Base-by-base conservation (phyloP, 1,140 invertebrate genomes). In the Halesus radiatus region DNA sequence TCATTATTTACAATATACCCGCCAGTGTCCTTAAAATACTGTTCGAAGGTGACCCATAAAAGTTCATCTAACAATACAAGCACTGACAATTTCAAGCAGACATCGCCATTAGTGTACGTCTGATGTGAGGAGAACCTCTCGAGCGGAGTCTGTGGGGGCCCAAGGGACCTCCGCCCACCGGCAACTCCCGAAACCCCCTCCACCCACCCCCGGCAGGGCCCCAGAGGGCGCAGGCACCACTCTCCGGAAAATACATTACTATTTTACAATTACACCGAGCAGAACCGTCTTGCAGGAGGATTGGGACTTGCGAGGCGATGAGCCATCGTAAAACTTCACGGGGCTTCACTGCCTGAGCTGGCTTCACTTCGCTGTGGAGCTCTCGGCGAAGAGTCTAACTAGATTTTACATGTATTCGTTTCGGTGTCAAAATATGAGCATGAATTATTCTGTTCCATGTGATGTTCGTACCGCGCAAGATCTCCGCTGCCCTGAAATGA, bases 181-280 rank as follows among this genome's bases (percentile, higher is more conserved):
- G 20, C 2, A 5, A 22, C n/a, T 7, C 56, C 56, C n/a, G 10
- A 0, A 5, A 13, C 37, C 8, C 8, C 37, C 8, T 18, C 20
- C 60, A 13, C 23, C 60, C 18, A 2, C 32, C 29, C 22, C 64
- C 16, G 15, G 29, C 66, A 50, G 26, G 66, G 45, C 37, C 32
- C 37, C 68, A 16, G 22, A 29, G 62, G 62, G 62, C 23, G 23
- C 62, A 66, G 62, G 18, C 68, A 72, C 32, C 26, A 13, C 26
- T 20, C 50, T 26, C 52, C 53, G 7, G 70, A 56, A 74, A 74
- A 74, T 29, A 74, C 70, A 74, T 74, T 74, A 74, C 70, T 74
- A 74, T 74, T 74, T 74, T 56, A 74, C 70, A 74, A 74, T 74
- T 74, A 74, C 70, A 56, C 50, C 50, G 45, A 56, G 68, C 16